Conservation (phyloP, 2,888 invertebrate species). For the Xestoiulus laeticollis region DNA sequence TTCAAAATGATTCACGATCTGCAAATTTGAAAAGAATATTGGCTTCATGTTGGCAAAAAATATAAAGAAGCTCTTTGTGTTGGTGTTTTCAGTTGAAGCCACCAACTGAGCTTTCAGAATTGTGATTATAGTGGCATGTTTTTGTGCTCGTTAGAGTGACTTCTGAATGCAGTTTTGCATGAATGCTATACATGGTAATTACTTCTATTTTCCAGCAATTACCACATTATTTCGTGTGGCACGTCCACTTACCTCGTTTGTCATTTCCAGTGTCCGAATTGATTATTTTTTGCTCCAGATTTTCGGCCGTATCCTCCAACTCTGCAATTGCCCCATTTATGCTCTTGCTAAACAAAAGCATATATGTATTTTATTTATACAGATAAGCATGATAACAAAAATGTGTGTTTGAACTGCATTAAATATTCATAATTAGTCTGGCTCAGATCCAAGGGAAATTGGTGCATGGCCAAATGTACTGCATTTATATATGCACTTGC, state of each 20-base stretch:
- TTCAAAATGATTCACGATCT: no score
- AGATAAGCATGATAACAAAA: neutral
- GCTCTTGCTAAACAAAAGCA: constrained; percentile 25
- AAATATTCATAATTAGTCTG: constrained; percentile 18
- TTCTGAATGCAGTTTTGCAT: neutral
- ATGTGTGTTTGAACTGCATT: constrained; percentile 10
- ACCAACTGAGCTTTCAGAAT: constrained; percentile 9
- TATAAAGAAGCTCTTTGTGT: neutral
- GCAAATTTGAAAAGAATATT: neutral
- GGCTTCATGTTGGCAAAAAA: neutral
- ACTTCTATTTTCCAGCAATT: neutral
- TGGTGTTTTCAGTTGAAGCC: neutral
- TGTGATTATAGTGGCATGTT: neutral
- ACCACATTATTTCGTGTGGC: neutral
- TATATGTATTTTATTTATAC: neutral
- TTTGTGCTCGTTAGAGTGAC: neutral
- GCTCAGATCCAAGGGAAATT: neutral
- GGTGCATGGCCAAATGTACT: neutral
- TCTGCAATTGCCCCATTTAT: constrained; percentile 36
- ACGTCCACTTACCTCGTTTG: constrained; percentile 4
- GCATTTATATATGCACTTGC: neutral
- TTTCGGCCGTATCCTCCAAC: neutral
- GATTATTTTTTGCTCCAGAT: constrained; percentile 46
- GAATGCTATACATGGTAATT: neutral
- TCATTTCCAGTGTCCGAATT: constrained; percentile 47